Conservation (phyloP, 2,888 invertebrate genomes). For the Parnassius orleans region DNA sequence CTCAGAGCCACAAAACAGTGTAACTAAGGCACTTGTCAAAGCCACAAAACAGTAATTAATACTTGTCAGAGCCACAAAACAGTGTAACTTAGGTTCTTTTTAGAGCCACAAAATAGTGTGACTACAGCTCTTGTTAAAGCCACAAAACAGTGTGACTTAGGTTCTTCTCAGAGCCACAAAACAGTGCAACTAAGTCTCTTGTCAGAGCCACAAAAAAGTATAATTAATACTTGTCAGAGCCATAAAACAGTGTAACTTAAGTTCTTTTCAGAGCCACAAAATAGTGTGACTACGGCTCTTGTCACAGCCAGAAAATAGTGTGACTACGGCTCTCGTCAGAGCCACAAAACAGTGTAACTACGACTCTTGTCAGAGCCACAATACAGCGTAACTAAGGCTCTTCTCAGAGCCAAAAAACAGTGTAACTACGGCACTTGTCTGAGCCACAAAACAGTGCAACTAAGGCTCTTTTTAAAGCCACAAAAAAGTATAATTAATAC, state of each 20-base stretch:
- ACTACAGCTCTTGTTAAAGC: slow-evolving; percentile 19
- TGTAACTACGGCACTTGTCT: no score
- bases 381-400: not conserved
- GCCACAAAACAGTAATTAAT: slow-evolving; percentile 3
- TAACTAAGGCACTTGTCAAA: slow-evolving; percentile 26
- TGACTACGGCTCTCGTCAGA: slow-evolving; percentile 23
- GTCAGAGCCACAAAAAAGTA: slow-evolving; percentile 24
- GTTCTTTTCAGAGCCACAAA: slow-evolving; percentile 20
- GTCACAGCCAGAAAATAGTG: slow-evolving; percentile 25
- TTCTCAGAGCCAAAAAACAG: not conserved
- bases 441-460: not conserved
- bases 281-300: slow-evolving; percentile 27
- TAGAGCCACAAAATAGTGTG: slow-evolving; percentile 14
- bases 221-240: not conserved
- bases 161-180: slow-evolving; percentile 10
- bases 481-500: not conserved
- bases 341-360: slow-evolving; percentile 17
- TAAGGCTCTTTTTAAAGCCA: not conserved
- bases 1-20: slow-evolving; percentile 21
- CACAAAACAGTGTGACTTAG: slow-evolving; percentile 9
- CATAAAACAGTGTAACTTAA: not conserved
- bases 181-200: slow-evolving; percentile 22
- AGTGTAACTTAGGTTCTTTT: slow-evolving; percentile 16
- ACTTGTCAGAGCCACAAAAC: slow-evolving; percentile 16
- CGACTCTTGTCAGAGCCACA: not conserved